phyloP scores from a whole-genome alignment of 2,113 vertebrate genomes.

The Podiceps cristatus region DNA sequence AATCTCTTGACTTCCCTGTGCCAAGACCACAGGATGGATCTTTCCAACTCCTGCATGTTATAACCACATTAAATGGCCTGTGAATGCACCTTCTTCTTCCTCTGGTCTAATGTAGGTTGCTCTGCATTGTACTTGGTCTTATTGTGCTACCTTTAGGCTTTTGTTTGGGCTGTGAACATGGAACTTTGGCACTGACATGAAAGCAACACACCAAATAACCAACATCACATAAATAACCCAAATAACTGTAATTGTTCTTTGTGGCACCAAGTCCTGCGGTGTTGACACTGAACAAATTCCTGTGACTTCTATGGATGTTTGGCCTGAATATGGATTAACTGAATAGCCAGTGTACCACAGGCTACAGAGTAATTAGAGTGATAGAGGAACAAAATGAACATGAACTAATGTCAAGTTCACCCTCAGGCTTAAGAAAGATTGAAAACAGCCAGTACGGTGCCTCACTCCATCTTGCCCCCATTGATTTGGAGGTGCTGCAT shows the following conservation, averaged over 20 bases:
- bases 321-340: not conserved
- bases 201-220: not conserved
- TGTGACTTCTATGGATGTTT: not conserved
- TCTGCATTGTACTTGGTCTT: not conserved
- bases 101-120: not conserved
- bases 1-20: not conserved
- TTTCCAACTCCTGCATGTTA: not conserved
- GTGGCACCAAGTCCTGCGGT: not conserved
- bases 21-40: not conserved
- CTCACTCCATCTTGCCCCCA: not conserved
- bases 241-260: not conserved
- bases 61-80: not conserved
- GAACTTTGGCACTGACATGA: not conserved
- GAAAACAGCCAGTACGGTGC: not conserved
- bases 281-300: not conserved
- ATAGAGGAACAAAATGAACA: not conserved
- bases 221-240: not conserved
- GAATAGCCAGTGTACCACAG: not conserved
- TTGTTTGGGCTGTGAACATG: not conserved
- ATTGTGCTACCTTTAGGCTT: not conserved
- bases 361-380: not conserved
- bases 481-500: not conserved
- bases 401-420: not conserved
- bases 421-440: not conserved
- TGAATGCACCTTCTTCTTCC: not conserved